Conservation (phyloP, 1,140 invertebrate species). For the Marisa cornuarietis region DNA sequence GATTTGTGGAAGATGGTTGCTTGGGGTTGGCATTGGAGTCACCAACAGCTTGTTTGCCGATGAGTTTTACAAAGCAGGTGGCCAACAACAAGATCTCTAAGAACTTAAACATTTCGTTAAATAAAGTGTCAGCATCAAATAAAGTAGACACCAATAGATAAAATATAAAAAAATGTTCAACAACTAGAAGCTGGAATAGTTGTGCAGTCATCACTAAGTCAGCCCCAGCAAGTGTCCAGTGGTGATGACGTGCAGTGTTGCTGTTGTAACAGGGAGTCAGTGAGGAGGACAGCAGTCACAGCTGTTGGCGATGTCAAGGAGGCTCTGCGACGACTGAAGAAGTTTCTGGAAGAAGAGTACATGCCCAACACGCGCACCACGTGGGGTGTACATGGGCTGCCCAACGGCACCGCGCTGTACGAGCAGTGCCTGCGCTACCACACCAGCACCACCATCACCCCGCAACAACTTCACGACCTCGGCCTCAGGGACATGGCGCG, state of each 20-base stretch:
- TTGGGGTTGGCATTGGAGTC: background rate
- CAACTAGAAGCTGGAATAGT: background rate
- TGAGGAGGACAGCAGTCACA: background rate
- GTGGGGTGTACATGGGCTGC: conserved; percentile 53
- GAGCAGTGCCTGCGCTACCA: conserved; percentile 62
- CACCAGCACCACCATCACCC: conserved; percentile 53
- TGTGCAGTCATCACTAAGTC: background rate
- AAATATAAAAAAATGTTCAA: background rate
- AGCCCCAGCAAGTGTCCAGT: too few species aligned
- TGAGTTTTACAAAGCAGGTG: too few species aligned
- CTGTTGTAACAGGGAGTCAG: background rate
- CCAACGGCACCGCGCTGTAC: conserved; percentile 61
- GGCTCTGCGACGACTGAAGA: conserved; percentile 2
- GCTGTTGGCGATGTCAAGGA: background rate
- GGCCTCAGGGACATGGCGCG: conserved; percentile 64
- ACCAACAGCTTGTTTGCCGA: too few species aligned
- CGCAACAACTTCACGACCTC: conserved; percentile 63
- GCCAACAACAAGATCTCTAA: background rate
- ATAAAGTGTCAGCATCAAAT: too few species aligned
- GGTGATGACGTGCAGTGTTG: background rate
- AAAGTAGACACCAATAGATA: background rate
- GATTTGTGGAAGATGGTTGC: background rate
- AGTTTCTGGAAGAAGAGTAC: conserved; percentile 48
- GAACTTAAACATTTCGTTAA: background rate
- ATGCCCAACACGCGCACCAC: conserved; percentile 44